These are phyloP conservation scores for Aleadryas rufinucha DNA, from an alignment of 2,113 vertebrate species.

Conservation along the genomic window DNA sequence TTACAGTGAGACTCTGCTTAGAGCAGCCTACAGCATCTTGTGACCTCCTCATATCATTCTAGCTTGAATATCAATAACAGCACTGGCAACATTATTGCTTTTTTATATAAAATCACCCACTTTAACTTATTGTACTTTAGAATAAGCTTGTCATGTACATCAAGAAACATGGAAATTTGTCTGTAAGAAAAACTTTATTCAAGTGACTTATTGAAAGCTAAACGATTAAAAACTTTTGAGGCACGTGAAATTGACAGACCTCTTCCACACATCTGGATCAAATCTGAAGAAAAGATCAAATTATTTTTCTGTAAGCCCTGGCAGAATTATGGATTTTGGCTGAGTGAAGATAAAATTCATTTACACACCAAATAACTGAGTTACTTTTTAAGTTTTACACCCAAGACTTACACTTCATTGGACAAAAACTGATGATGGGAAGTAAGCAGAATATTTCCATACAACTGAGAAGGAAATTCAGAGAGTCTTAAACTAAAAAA, in stretches of 20 bases:
- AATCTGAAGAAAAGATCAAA: background rate
- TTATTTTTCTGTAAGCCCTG: background rate
- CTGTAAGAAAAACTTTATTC: background rate
- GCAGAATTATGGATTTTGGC: background rate
- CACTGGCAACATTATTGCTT: background rate
- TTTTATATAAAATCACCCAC: background rate
- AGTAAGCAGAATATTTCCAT: background rate
- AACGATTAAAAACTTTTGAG: background rate
- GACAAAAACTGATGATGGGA: background rate
- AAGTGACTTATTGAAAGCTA: background rate
- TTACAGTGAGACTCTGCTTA: background rate
- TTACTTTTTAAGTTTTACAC: background rate
- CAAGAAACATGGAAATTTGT: background rate
- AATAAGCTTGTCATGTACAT: background rate
- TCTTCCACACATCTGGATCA: background rate
- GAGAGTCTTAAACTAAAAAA: background rate
- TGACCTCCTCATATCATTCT: background rate
- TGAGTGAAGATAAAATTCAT: background rate
- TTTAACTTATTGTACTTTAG: background rate
- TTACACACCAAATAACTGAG: background rate
- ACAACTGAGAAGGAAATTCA: background rate
- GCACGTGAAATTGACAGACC: background rate
- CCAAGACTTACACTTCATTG: background rate
- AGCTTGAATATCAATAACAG: background rate
- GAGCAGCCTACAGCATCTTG: background rate